These are phyloP conservation scores for Malacoctenus gilli DNA, from an alignment of 2,797 vertebrate species.

Conservation along the genomic window DNA sequence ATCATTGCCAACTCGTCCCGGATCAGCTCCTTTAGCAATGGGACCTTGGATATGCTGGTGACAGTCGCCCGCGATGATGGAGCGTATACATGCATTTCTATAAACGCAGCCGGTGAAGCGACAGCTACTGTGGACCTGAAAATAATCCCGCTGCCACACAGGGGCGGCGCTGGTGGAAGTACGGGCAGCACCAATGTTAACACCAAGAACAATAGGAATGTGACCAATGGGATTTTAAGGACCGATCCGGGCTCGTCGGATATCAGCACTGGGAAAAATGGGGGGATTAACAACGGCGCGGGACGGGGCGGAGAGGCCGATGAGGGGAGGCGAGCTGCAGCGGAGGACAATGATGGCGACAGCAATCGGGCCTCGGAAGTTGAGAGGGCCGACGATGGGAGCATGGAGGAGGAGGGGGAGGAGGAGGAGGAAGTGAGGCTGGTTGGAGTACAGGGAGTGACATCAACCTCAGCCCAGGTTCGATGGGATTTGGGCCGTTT, in stretches of 20 bases:
- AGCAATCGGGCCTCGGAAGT: slow-evolving; percentile 28
- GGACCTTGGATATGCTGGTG: slow-evolving; percentile 90
- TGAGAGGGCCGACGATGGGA: slow-evolving; percentile 53
- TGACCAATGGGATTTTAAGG: slow-evolving; percentile 78
- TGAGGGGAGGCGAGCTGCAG: slow-evolving; percentile 52
- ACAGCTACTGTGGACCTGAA: slow-evolving; percentile 88
- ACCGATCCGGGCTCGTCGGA: slow-evolving; percentile 82
- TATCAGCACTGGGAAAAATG: slow-evolving; percentile 84
- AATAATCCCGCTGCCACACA: slow-evolving; percentile 90
- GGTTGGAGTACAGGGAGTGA: slow-evolving; percentile 88
- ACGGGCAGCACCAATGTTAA: slow-evolving; percentile 66
- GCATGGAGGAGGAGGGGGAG: slow-evolving; percentile 61
- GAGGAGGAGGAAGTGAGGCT: slow-evolving; percentile 76
- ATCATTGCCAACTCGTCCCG: slow-evolving; percentile 89
- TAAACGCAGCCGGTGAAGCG: slow-evolving; percentile 91
- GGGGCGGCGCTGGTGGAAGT: slow-evolving; percentile 71
- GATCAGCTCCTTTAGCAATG: slow-evolving; percentile 88
- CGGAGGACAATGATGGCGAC: slow-evolving; percentile 35
- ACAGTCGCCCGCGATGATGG: slow-evolving; percentile 88
- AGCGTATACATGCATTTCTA: slow-evolving; percentile 90
- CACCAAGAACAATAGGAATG: slow-evolving; percentile 75
- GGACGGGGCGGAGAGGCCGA: slow-evolving; percentile 62
- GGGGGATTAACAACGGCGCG: slow-evolving; percentile 64
- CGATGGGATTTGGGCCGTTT: slow-evolving; percentile 85
- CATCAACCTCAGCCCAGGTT: slow-evolving; percentile 88